Percentiles rank a stretch among this genome's conserved stretches.
phyloP scores from a whole-genome alignment of 2,113 vertebrate genomes.

The Pelobates fuscus region DNA sequence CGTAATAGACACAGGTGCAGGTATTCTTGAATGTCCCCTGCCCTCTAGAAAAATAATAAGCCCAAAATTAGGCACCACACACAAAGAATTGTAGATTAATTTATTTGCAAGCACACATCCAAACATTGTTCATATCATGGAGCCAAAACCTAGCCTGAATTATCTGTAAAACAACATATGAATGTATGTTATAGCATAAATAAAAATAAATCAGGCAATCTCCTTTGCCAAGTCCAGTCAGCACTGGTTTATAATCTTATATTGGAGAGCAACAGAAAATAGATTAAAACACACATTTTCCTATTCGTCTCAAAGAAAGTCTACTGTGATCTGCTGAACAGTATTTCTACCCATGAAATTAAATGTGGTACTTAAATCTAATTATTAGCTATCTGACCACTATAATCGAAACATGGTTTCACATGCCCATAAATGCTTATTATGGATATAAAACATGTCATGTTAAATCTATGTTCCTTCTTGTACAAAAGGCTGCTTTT shows the following conservation, averaged over 20 bases:
- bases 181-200: background rate
- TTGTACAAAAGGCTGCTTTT: background rate
- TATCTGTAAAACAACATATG: background rate
- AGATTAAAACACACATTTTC: background rate
- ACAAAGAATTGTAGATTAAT: too few relatives aligned
- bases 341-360: background rate
- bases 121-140: too few relatives aligned
- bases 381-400: background rate
- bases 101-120: too few relatives aligned
- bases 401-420: background rate
- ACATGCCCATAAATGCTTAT: background rate
- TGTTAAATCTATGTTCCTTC: constrained; percentile 1
- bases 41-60: too few relatives aligned
- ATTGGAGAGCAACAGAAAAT: background rate
- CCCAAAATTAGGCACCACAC: too few relatives aligned
- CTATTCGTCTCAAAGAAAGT: background rate
- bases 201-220: background rate
- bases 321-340: background rate
- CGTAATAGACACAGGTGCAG: too few relatives aligned
- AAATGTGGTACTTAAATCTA: background rate
- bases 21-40: too few relatives aligned
- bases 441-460: constrained; percentile 3
- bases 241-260: background rate
- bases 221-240: background rate
- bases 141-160: too few relatives aligned